Percentiles rank a stretch among this genome's conserved stretches.
Evolutionary conservation across 2,888 invertebrate genomes (phyloP).

Genomic region (Yponomeuta cagnagella): DNA sequence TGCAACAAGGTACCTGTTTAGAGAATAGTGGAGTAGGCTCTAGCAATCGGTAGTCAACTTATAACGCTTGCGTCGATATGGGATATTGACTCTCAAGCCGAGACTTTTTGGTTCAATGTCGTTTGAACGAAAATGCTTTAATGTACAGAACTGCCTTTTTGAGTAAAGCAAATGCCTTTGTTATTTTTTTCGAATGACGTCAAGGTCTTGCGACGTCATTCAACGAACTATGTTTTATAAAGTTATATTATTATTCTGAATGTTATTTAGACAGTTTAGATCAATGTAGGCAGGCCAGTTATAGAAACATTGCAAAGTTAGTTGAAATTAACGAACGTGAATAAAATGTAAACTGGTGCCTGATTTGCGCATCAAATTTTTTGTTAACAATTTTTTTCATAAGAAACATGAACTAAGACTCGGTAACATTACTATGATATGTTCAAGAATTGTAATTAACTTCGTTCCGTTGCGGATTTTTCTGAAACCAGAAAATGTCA

Average conservation of each 20-base stretch:
- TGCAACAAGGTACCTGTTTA: background rate
- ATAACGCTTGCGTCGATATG: background rate
- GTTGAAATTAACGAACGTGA: background rate
- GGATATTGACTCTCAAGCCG: background rate
- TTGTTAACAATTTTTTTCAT: background rate
- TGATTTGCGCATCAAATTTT: background rate
- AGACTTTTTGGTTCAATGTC: background rate
- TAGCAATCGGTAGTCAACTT: background rate
- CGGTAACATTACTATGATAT: background rate
- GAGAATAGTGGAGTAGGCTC: background rate
- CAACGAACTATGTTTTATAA: background rate
- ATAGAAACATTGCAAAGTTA: background rate
- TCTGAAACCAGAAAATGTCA: background rate
- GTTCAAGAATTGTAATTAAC: background rate
- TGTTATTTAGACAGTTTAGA: background rate
- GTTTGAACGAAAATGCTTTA: background rate
- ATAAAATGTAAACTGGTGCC: background rate
- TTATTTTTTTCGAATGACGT: background rate
- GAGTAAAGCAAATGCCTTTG: background rate
- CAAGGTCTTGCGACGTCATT: background rate
- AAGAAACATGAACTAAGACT: background rate
- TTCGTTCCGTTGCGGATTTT: background rate
- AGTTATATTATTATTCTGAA: background rate
- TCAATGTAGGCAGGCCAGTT: background rate
- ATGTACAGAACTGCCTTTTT: background rate